Evolutionary conservation across 2,797 vertebrate genomes (phyloP).

Genomic region (Philypnodon macrostomus): DNA sequence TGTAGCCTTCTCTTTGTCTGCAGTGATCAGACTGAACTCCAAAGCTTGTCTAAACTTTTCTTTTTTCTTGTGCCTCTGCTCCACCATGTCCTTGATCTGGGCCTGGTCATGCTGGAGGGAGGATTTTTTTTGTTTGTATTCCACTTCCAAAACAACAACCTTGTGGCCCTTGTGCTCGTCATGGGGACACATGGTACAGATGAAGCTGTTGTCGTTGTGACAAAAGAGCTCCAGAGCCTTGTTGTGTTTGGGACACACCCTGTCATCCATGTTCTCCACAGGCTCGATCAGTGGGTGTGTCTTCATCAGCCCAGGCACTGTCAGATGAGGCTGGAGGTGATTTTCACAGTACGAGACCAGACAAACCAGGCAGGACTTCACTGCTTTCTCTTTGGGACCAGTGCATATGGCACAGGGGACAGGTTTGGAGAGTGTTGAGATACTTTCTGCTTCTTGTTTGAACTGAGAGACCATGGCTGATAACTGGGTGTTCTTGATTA

Average conservation of each 20-base stretch:
- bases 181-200: not conserved
- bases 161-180: constrained; percentile 6
- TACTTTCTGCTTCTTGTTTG: constrained; percentile 2
- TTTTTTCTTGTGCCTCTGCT: not conserved
- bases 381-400: constrained; percentile 22
- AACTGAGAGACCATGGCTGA: constrained; percentile 8
- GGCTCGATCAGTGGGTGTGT: constrained; percentile 13
- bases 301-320: not conserved
- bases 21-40: not conserved
- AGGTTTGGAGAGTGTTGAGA: not conserved
- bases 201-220: not conserved
- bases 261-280: constrained; percentile 9
- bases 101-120: too few relatives aligned
- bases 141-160: not conserved
- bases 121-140: not conserved
- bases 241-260: constrained; percentile 23
- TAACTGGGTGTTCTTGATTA: not conserved
- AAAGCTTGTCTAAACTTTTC: not conserved
- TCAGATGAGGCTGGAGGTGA: constrained; percentile 9
- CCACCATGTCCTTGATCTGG: not conserved
- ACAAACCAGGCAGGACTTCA: constrained; percentile 29
- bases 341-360: constrained; percentile 24
- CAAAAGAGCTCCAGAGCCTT: constrained; percentile 36
- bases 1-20: constrained; percentile 1
- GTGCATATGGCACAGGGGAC: constrained; percentile 27